phyloP scores from a whole-genome alignment of 2,888 invertebrate species.

The Hirtodrosophila trivittata region DNA sequence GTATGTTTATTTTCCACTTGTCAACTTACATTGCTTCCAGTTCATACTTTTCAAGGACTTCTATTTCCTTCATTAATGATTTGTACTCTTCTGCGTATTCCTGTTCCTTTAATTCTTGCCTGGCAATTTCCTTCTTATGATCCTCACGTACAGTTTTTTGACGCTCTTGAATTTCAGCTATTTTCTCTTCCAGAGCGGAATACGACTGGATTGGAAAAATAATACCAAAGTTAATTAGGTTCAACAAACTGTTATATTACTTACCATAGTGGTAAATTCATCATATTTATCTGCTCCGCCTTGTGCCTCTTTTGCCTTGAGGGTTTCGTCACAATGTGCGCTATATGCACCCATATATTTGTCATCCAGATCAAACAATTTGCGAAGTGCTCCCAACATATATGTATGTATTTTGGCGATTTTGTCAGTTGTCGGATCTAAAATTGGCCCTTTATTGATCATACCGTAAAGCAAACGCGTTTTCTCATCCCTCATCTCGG shows the following conservation, averaged over 20 bases:
- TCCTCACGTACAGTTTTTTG: fast-evolving
- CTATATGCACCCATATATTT: slow-evolving; percentile 12
- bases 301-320: not conserved
- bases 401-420: not conserved
- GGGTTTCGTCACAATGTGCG: slow-evolving; percentile 14
- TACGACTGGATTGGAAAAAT: slow-evolving; percentile 7
- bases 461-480: too few relatives aligned
- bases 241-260: not conserved
- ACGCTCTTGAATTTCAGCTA: not conserved
- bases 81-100: slow-evolving; percentile 2
- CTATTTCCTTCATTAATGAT: slow-evolving; percentile 1
- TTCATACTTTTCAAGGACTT: slow-evolving; percentile 12
- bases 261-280: slow-evolving; percentile 38
- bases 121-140: not conserved
- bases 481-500: too few relatives aligned
- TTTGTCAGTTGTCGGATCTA: not conserved
- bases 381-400: slow-evolving; percentile 3
- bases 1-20: not conserved
- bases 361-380: not conserved
- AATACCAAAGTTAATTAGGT: not conserved
- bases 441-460: not conserved
- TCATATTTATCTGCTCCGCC: slow-evolving; percentile 1
- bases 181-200: not conserved
- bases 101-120: not conserved
- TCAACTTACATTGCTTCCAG: slow-evolving; percentile 22